phyloP scores from a whole-genome alignment of 2,113 vertebrate species.

The Heptranchias perlo region DNA sequence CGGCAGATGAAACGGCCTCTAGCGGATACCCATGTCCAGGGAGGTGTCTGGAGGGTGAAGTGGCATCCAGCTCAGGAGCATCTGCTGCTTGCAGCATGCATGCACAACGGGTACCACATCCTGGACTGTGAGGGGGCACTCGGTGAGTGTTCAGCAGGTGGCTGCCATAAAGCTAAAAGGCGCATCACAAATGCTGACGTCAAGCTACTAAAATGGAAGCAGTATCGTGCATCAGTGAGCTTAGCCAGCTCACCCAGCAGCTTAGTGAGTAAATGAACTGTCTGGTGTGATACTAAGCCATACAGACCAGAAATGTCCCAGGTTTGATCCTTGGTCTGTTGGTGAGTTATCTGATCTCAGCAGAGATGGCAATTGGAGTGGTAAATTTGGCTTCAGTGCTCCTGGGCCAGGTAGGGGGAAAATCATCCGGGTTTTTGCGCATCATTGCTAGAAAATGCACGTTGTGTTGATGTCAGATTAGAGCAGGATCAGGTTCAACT shows the following conservation, averaged over 20 bases:
- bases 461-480: not conserved
- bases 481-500: not conserved
- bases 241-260: not conserved
- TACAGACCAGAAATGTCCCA: not conserved
- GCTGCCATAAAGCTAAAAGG: not conserved
- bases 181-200: not conserved
- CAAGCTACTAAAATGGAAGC: not conserved
- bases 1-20: constrained; percentile 74
- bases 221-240: not conserved
- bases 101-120: constrained; percentile 82
- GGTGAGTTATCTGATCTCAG: not conserved
- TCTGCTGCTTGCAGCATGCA: constrained; percentile 84
- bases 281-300: not conserved
- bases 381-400: not conserved
- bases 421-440: not conserved
- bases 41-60: constrained; percentile 88
- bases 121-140: constrained; percentile 67
- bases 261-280: not conserved
- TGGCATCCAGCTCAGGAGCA: constrained; percentile 76
- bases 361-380: not conserved
- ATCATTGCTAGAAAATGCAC: not conserved
- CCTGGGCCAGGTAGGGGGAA: not conserved
- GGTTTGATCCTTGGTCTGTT: not conserved
- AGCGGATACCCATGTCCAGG: constrained; percentile 64
- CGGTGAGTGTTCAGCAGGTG: constrained; percentile 54